A percentile compares a stretch with the other conserved stretches of the same genome.
Evolutionary conservation across 2,888 invertebrate species (phyloP).

Genomic region (Carterocephalus palaemon): DNA sequence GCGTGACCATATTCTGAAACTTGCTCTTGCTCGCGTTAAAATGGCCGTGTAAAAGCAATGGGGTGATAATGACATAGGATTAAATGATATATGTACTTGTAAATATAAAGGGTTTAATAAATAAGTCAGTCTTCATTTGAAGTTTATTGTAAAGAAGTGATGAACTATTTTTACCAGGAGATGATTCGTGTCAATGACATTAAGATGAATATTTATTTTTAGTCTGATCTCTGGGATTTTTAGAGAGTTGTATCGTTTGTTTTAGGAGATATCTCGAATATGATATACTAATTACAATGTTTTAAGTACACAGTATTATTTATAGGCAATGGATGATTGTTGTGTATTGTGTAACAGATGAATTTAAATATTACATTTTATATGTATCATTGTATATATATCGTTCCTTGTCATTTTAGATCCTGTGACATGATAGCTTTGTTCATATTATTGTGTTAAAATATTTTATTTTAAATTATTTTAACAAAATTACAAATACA

Average conservation of each 20-base stretch:
- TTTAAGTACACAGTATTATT: conserved; percentile 55
- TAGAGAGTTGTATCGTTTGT: conserved; percentile 5
- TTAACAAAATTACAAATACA: no score
- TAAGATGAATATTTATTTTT: conserved; percentile 31
- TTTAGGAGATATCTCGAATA: conserved; percentile 23
- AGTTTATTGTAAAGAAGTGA: conserved; percentile 24
- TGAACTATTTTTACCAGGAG: conserved; percentile 7
- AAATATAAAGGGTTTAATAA: conserved; percentile 28
- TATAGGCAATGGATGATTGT: conserved; percentile 3
- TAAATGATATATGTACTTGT: conserved; percentile 27
- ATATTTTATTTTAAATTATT: no score
- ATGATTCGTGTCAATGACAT: conserved; percentile 16
- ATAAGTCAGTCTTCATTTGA: conserved; percentile 35
- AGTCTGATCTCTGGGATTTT: conserved; percentile 27
- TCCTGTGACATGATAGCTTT: no score
- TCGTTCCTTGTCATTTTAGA: no score
- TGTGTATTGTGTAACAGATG: conserved; percentile 15
- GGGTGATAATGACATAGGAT: no score
- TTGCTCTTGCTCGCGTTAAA: no score
- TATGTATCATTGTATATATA: no score
- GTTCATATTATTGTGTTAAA: no score
- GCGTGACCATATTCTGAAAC: no score
- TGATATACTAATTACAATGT: conserved; percentile 12
- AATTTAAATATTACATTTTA: no score
- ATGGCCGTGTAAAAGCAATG: no score